A percentile compares a stretch with the other conserved stretches of the same genome.
phyloP scores from a whole-genome alignment of 64 coral and sea anemone species.

The Exaiptasia diaphana region DNA sequence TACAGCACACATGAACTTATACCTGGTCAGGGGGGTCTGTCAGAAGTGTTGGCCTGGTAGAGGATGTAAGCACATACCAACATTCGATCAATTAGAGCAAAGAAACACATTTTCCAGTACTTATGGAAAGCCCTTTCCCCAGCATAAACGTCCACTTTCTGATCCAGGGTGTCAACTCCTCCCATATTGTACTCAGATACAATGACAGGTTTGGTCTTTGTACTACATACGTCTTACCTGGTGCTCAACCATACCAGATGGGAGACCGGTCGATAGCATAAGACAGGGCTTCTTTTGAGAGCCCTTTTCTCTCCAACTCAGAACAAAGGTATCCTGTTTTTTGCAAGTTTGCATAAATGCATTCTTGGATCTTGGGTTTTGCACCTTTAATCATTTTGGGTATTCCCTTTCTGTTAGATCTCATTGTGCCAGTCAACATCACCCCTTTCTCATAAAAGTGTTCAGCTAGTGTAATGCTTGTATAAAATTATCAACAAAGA shows the following conservation, averaged over 20 bases:
- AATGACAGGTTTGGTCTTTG: not conserved
- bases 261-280: not conserved
- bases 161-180: constrained; percentile 28
- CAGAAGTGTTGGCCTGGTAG: not conserved
- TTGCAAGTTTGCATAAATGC: not conserved
- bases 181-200: constrained; percentile 13
- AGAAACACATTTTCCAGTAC: constrained; percentile 19
- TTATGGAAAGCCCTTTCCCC: constrained; percentile 11
- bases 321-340: not conserved
- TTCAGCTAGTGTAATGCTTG: constrained; percentile 10
- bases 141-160: not conserved
- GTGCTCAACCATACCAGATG: constrained; percentile 8
- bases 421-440: constrained; percentile 1
- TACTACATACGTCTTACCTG: not conserved
- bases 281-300: constrained; percentile 11
- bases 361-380: not conserved
- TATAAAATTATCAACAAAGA: constrained; percentile 46
- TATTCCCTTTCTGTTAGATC: constrained; percentile 30
- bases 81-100: constrained; percentile 18
- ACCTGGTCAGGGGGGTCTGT: not conserved
- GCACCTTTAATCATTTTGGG: constrained; percentile 2
- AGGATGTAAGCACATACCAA: not conserved
- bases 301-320: not conserved
- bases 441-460: not conserved
- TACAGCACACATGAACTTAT: not conserved